These are phyloP conservation scores for Chelon labrosus DNA, from an alignment of 2,797 vertebrate genomes.

Conservation along the genomic window DNA sequence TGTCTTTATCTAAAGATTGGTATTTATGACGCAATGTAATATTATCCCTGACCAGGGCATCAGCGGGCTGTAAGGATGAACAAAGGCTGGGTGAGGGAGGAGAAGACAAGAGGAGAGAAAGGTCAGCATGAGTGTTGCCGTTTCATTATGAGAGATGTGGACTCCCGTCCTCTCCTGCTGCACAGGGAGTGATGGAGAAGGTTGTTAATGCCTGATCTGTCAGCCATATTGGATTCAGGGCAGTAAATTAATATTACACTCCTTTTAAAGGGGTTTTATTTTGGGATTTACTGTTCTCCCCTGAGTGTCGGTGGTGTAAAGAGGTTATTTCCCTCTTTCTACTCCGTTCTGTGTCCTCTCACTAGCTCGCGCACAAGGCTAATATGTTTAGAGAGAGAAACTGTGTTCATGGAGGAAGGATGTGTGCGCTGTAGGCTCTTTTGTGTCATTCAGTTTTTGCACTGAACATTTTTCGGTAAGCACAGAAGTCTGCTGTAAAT, in stretches of 20 bases:
- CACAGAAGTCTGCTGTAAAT: constrained; percentile 48
- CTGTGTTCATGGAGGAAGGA: constrained; percentile 45
- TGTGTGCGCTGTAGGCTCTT: constrained; percentile 52
- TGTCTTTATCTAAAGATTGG: constrained; percentile 76
- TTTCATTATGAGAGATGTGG: constrained; percentile 78
- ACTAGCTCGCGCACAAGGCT: constrained; percentile 48
- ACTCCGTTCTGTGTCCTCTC: constrained; percentile 52
- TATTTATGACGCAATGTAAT: constrained; percentile 77
- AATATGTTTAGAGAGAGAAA: constrained; percentile 71
- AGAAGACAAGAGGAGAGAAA: constrained; percentile 60
- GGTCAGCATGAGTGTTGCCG: constrained; percentile 72
- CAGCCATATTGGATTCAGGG: constrained; percentile 81
- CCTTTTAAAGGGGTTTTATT: constrained; percentile 79
- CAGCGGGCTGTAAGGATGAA: constrained; percentile 56
- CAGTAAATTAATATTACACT: constrained; percentile 84
- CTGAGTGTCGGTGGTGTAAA: constrained; percentile 71
- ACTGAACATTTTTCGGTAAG: constrained; percentile 56
- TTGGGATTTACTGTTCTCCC: constrained; percentile 79
- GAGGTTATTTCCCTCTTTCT: constrained; percentile 74
- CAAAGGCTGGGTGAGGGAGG: constrained; percentile 51
- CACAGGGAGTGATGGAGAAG: constrained; percentile 75
- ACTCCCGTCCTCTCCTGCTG: constrained; percentile 57
- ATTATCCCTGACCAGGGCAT: constrained; percentile 75
- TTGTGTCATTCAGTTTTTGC: constrained; percentile 66
- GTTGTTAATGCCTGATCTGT: constrained; percentile 76